Base-by-base conservation (phyloP, 2,113 vertebrate species). In the Hippotragus niger region DNA sequence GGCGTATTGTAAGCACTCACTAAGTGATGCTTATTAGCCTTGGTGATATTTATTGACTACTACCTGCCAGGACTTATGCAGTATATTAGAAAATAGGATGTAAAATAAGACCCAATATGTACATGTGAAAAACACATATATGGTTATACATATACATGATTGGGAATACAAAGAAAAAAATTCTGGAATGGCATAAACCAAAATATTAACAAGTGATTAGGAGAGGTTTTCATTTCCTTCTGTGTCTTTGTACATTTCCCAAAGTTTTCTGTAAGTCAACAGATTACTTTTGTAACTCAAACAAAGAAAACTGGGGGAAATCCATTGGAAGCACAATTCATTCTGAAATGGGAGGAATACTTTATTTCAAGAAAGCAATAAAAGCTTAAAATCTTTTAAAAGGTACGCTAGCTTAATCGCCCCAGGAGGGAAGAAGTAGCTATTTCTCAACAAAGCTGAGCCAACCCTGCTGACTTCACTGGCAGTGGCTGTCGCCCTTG, bases 321-420 rank as follows among this genome's bases (percentile, higher is more conserved):
- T 78, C 58, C 71, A 13, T 6, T 91, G 47, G 36, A 94, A 80
- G 40, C 89, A 13, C 82, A 71, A 83, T 96, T 97, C 78, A 57
- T 89, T 93, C 94, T 86, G 45, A 84, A 98, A 91, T 74, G 80
- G 87, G 55, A 96, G 31, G 58, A 94, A 93, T 5, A 10, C 50
- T 93, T 82, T 71, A 88, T 93, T 96, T 93, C 31, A 43, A 95
- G 86, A 92, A 96, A 91, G 62, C 33, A 47, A 91, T 96, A 96
- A 95, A 97, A 91, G 50, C 90, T 90, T 96, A 96, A 96, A 97
- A 91, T 45, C 33, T 76, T 91, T 96, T 93, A 62, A 80, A 94
- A 88, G 87, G 84, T 95, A 16, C 6, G 25, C 78, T 57, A 74
- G 84, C 52, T 95, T 96, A 90, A 88, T 15, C 53, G 52, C 84